Conservation (phyloP, 1,140 invertebrate species). For the Lasioglossum albipes region DNA sequence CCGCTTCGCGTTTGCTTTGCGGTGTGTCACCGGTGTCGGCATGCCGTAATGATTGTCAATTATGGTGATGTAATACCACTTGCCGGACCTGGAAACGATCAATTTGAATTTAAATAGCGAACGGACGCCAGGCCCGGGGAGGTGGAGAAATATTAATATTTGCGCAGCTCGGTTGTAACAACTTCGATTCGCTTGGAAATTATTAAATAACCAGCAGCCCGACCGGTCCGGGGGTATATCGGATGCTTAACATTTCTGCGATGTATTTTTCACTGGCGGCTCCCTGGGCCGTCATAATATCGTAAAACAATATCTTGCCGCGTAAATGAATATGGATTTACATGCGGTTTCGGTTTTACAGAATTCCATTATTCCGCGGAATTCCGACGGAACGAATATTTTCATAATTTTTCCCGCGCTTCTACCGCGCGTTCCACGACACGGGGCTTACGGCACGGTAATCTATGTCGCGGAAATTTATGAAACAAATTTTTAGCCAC, state of each 20-base stretch:
- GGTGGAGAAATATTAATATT: conserved; percentile 32
- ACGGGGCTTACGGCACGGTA: too few species aligned
- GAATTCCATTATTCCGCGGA: conserved; percentile 41
- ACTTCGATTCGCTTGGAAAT: background rate
- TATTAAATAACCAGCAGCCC: conserved; percentile 26
- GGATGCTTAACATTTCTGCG: conserved; percentile 1
- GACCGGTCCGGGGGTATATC: background rate
- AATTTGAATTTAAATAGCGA: conserved; percentile 38
- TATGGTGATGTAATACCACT: conserved; percentile 34
- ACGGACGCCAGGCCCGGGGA: background rate
- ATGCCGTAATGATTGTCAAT: conserved; percentile 54
- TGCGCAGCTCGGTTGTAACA: background rate
- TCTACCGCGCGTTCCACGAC: background rate
- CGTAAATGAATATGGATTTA: conserved; percentile 25
- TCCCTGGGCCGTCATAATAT: background rate
- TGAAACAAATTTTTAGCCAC: too few species aligned
- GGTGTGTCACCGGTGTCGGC: conserved; percentile 39
- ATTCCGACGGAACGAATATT: conserved; percentile 16
- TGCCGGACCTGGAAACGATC: conserved; percentile 30
- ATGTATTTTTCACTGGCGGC: background rate
- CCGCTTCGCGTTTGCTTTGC: conserved; percentile 28
- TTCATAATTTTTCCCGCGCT: conserved; percentile 13
- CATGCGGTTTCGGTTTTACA: conserved; percentile 13
- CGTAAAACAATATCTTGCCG: conserved; percentile 32
- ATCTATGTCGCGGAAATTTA: too few species aligned